A percentile compares a stretch with the other conserved stretches of the same genome.
Conservation (phyloP, 2,888 invertebrate genomes). For the Lithodes maja region DNA sequence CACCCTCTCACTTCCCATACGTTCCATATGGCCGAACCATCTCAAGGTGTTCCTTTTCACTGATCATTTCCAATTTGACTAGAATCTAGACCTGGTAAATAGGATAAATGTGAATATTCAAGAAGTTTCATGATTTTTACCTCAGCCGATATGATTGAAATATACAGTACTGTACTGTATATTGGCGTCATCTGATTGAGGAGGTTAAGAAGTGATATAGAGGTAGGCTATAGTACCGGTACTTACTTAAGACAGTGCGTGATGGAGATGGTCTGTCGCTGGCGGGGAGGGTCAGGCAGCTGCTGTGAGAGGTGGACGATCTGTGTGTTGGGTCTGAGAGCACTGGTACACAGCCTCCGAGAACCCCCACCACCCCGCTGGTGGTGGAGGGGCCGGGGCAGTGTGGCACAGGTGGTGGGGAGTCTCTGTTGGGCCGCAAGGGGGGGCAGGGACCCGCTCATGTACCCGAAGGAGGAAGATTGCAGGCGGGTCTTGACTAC, state of each 20-base stretch:
- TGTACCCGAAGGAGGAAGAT: constrained; percentile 83
- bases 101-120: no score
- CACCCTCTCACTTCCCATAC: no score
- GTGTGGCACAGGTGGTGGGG: constrained; percentile 63
- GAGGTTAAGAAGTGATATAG: neutral
- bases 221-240: neutral
- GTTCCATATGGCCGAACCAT: no score
- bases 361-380: constrained; percentile 25
- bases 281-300: constrained; percentile 54
- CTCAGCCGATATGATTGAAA: no score
- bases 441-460: constrained; percentile 53
- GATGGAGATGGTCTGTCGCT: constrained; percentile 57
- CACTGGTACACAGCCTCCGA: constrained; percentile 64
- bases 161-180: neutral
- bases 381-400: constrained; percentile 51
- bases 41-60: no score
- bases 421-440: constrained; percentile 58
- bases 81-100: no score
- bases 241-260: constrained; percentile 69
- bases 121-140: no score
- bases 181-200: neutral
- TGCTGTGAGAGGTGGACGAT: constrained; percentile 69
- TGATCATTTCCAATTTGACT: no score
- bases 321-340: constrained; percentile 56
- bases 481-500: constrained; percentile 98